These are phyloP conservation scores for Poecilobothrus nobilitatus DNA, from an alignment of 2,888 invertebrate species.

Conservation along the genomic window DNA sequence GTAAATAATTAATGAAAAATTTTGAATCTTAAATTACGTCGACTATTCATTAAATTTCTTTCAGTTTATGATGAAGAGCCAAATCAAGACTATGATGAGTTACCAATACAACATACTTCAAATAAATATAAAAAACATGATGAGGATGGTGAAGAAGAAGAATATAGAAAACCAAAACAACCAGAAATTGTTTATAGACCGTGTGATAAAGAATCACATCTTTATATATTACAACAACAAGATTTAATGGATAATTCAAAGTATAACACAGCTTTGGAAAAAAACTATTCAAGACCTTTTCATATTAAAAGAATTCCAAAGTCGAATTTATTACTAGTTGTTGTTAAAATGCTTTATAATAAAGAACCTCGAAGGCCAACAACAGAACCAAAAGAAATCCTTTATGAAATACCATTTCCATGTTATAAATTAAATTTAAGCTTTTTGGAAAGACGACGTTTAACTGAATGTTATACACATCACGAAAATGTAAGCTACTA, in stretches of 20 bases:
- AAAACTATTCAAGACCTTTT: conserved; percentile 52
- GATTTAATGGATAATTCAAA: conserved; percentile 43
- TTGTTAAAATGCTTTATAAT: conserved; percentile 52
- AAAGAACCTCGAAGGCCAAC: conserved; percentile 44
- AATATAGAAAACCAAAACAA: conserved; percentile 41
- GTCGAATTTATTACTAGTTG: conserved; percentile 69
- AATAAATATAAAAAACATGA: conserved; percentile 26
- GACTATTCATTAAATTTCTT: background rate
- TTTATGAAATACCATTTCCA: conserved; percentile 51
- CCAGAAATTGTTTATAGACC: conserved; percentile 43
- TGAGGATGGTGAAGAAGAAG: conserved; percentile 42
- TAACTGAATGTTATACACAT: conserved; percentile 69
- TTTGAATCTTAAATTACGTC: too few species aligned
- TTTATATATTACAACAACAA: conserved; percentile 60
- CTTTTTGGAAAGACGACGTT: conserved; percentile 54
- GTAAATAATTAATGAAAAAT: conserved; percentile 15
- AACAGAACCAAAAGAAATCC: conserved; percentile 47
- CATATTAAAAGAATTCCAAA: conserved; percentile 64
- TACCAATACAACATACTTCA: conserved; percentile 28
- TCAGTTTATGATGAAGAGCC: conserved; percentile 43
- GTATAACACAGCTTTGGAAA: conserved; percentile 39
- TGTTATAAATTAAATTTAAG: conserved; percentile 71
- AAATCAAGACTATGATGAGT: conserved; percentile 43
- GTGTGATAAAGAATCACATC: conserved; percentile 63
- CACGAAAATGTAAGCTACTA: conserved; percentile 39